Conservation (phyloP, 2,888 invertebrate species). For the Xestobium rufovillosum region DNA sequence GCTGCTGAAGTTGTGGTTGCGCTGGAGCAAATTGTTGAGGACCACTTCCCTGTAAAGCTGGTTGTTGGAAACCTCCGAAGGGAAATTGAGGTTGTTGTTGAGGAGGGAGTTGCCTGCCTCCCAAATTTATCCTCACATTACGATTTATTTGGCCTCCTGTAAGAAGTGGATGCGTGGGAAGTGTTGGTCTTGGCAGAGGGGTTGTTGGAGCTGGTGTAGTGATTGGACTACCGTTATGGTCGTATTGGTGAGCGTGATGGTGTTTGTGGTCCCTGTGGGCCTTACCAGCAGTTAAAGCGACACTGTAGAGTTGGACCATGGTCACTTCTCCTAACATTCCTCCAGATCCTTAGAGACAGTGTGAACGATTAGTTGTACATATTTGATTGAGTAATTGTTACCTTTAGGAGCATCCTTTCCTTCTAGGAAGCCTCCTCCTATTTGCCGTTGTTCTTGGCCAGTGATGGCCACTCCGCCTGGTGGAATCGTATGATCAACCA, state of each 20-base stretch:
- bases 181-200: conserved; percentile 47
- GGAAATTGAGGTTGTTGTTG: conserved; percentile 30
- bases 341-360: conserved; percentile 48
- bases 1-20: conserved; percentile 27
- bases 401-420: conserved; percentile 46
- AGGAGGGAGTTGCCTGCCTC: conserved; percentile 33
- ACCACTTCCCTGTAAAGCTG: not conserved
- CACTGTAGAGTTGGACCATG: conserved; percentile 71
- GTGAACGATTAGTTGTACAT: too few relatives aligned
- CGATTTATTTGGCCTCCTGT: conserved; percentile 60
- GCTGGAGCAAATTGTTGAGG: conserved; percentile 7
- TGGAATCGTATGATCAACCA: conserved; percentile 70
- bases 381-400: too few relatives aligned
- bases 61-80: not conserved
- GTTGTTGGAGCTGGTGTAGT: conserved; percentile 54
- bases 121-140: conserved; percentile 49
- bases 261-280: conserved; percentile 83
- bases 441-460: conserved; percentile 63
- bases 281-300: conserved; percentile 76
- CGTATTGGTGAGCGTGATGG: conserved; percentile 75
- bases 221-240: conserved; percentile 60
- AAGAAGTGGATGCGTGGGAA: conserved; percentile 48
- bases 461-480: conserved; percentile 67
- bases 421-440: conserved; percentile 50
- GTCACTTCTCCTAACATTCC: conserved; percentile 71